Conservation (phyloP, 2,797 vertebrate species). For the Gallinago stenura region DNA sequence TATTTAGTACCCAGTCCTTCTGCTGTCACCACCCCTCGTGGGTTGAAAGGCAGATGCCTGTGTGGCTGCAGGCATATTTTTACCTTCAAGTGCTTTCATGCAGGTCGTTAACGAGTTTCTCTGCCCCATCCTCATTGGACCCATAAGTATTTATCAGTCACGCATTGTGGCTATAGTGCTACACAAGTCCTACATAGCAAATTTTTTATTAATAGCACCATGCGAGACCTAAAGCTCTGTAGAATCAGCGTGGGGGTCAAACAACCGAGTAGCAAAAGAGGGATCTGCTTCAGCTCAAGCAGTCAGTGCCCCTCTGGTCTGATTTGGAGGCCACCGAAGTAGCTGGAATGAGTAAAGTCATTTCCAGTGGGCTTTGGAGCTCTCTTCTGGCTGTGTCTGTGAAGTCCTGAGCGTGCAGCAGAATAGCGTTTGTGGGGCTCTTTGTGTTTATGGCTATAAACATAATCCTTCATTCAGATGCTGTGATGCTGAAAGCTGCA, state of each 20-base stretch:
- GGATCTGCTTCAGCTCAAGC: neutral
- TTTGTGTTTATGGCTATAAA: constrained; percentile 4
- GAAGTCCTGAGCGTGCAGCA: neutral
- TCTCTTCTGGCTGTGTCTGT: neutral
- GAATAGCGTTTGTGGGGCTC: neutral
- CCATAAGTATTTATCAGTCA: neutral
- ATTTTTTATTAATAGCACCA: neutral
- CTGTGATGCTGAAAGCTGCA: constrained; percentile 19
- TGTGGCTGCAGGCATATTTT: neutral
- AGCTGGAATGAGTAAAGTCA: neutral
- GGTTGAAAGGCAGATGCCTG: neutral
- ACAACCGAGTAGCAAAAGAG: neutral
- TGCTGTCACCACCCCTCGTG: neutral
- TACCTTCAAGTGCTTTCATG: neutral
- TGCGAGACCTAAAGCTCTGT: neutral
- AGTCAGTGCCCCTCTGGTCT: neutral
- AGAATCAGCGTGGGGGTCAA: neutral
- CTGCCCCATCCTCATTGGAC: neutral
- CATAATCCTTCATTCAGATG: constrained; percentile 19
- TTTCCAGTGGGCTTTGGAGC: neutral
- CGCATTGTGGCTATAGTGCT: fast-evolving
- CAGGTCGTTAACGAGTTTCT: neutral
- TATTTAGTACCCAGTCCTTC: neutral
- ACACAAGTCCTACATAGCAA: neutral
- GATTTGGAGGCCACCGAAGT: neutral